phyloP scores from a whole-genome alignment of 2,113 vertebrate genomes.

The Hypocryptadius cinnamomeus region DNA sequence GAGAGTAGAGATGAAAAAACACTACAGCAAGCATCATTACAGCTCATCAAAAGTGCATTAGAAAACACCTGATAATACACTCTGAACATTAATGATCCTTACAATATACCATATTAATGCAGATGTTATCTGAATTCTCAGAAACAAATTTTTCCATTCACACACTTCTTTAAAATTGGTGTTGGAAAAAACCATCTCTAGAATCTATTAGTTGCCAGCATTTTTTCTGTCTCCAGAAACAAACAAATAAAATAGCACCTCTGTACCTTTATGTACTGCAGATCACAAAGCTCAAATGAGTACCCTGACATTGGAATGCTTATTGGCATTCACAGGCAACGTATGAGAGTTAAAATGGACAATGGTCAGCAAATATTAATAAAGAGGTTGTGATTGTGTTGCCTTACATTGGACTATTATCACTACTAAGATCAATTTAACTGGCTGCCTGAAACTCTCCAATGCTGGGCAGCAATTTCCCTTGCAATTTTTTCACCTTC shows the following conservation, averaged over 20 bases:
- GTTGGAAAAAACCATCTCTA: not conserved
- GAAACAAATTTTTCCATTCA: conserved; percentile 30
- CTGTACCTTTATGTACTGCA: not conserved
- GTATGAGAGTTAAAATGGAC: not conserved
- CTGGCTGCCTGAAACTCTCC: not conserved
- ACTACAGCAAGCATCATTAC: conserved; percentile 66
- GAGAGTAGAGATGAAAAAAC: conserved; percentile 41
- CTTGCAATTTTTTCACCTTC: not conserved
- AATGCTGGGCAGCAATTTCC: not conserved
- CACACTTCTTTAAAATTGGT: not conserved
- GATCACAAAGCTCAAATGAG: not conserved
- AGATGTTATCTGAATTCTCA: conserved; percentile 43
- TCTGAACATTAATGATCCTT: conserved; percentile 67
- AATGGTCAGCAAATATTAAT: not conserved
- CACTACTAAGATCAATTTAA: not conserved
- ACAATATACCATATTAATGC: conserved; percentile 50
- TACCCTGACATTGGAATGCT: not conserved
- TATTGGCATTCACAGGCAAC: not conserved
- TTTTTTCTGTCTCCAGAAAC: not conserved
- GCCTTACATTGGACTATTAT: not conserved
- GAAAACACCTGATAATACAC: conserved; percentile 67
- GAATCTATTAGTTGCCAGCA: not conserved
- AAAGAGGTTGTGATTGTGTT: not conserved
- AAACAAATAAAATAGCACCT: not conserved
- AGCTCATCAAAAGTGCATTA: conserved; percentile 70